Base-by-base conservation (phyloP, 1,140 invertebrate genomes). In the Trichomalopsis sarcophagae region DNA sequence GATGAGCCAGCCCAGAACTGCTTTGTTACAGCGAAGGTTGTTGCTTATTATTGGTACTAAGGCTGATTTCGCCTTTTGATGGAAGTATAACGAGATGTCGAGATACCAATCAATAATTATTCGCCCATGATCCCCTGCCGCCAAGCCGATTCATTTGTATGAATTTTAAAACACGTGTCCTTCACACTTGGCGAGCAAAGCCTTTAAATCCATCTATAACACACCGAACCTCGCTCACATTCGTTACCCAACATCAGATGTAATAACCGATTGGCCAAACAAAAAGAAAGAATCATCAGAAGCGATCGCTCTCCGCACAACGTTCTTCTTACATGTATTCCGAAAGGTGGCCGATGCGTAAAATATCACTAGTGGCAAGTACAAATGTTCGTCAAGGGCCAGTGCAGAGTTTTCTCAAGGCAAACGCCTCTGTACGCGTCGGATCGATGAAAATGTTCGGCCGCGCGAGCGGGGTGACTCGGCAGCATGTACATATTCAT, bases 291-390 rank as follows among this genome's bases (percentile, higher is more conserved):
- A 30, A 75, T 75, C 55, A 17, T 17, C 21, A 75, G 40, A 36
- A 40, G 21, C 30, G n/a, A 75, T 75, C 17, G 33, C 7, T 17
- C 14, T 36, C 33, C 5, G 33, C 21, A 17, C 55, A 21, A 62
- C 55, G 55, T 62, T 21, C 55, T 62, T 62, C 55, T 62, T 62
- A 36, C 33, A 36, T 0, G 33, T 36, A 44, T 71, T 75, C 36
- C 33, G 73, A 81, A 75, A 75, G 79, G 40, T 23, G 50, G 62
- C 44, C 66, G 69, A 80, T 79, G 62, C 75, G 77, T 71, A 40
- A 79, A 85, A 71, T 44, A 85, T 75, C 50, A 33, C 44, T 30
- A 83, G 73, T 83, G 73, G 71, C 30, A 76, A 83, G 75, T 73
- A 83, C 40, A 50, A 62, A 66, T 75, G 50, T 75, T 36, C 73